Percentiles rank a stretch among this genome's conserved stretches.
Conservation (phyloP, 1,140 invertebrate species). For the Calosoma granatense region DNA sequence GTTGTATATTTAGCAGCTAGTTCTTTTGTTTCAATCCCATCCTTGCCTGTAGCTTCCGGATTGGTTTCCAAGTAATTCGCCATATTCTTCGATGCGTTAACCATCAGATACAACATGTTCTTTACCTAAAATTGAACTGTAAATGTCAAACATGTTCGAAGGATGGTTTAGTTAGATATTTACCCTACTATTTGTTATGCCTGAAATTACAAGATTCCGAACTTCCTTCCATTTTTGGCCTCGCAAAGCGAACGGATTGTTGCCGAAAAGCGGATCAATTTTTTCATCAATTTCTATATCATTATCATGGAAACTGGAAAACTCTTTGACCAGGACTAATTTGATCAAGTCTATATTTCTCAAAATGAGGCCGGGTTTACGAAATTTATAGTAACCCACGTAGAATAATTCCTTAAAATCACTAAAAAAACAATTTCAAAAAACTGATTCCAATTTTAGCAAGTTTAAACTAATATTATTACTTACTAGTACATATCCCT, state of each 20-base stretch:
- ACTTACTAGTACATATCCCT: constrained; percentile 20
- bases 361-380: constrained; percentile 28
- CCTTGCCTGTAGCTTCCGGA: constrained; percentile 12
- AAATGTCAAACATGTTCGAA: not conserved
- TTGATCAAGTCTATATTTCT: constrained; percentile 35
- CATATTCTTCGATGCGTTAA: constrained; percentile 23
- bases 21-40: constrained; percentile 27
- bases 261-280: constrained; percentile 27
- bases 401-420: constrained; percentile 22
- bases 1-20: constrained; percentile 35
- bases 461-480: too few species aligned
- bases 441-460: too few species aligned
- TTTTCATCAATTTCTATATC: constrained; percentile 28
- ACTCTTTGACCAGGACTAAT: constrained; percentile 37
- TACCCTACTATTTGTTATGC: not conserved
- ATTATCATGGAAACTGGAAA: constrained; percentile 34
- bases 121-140: not conserved
- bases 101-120: constrained; percentile 24
- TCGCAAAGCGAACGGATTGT: constrained; percentile 29
- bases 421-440: constrained; percentile 11
- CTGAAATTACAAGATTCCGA: constrained; percentile 13
- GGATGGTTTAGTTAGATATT: too few species aligned
- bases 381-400: constrained; percentile 22
- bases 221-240: constrained; percentile 31
- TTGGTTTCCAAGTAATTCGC: constrained; percentile 19